Conservation (phyloP, 2,797 vertebrate genomes). For the Neoniphon sammara region DNA sequence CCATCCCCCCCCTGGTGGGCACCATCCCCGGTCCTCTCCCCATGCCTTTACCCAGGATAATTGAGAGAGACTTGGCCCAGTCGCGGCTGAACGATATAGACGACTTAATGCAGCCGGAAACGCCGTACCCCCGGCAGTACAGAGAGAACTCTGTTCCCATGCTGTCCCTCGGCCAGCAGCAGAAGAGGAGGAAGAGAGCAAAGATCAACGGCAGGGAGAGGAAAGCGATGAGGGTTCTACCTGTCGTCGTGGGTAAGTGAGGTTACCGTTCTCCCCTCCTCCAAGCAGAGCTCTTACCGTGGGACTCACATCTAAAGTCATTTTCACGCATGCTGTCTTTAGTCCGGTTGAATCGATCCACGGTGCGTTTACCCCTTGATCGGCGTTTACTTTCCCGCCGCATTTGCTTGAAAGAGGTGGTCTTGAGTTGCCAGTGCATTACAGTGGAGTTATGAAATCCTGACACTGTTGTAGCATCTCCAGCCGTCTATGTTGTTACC, state of each 20-base stretch:
- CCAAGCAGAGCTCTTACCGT: not conserved
- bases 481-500: too few species aligned
- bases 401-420: too few species aligned
- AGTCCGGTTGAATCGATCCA: too few species aligned
- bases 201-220: conserved; percentile 91
- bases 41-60: conserved; percentile 78
- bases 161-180: conserved; percentile 72
- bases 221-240: conserved; percentile 93
- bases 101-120: conserved; percentile 70
- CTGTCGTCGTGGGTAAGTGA: conserved; percentile 92
- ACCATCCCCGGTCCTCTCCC: conserved; percentile 76
- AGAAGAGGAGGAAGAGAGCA: conserved; percentile 76
- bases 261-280: not conserved
- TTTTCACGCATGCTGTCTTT: too few species aligned
- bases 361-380: too few species aligned
- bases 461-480: too few species aligned
- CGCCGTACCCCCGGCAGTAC: conserved; percentile 81
- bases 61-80: conserved; percentile 80
- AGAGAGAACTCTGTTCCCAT: conserved; percentile 81
- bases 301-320: too few species aligned
- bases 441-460: too few species aligned
- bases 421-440: too few species aligned
- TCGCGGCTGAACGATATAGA: conserved; percentile 77
- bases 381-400: too few species aligned
- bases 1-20: conserved; percentile 64